A percentile compares a stretch with the other conserved stretches of the same genome.
Conservation (phyloP, 2,888 invertebrate species). For the Philereme transversata region DNA sequence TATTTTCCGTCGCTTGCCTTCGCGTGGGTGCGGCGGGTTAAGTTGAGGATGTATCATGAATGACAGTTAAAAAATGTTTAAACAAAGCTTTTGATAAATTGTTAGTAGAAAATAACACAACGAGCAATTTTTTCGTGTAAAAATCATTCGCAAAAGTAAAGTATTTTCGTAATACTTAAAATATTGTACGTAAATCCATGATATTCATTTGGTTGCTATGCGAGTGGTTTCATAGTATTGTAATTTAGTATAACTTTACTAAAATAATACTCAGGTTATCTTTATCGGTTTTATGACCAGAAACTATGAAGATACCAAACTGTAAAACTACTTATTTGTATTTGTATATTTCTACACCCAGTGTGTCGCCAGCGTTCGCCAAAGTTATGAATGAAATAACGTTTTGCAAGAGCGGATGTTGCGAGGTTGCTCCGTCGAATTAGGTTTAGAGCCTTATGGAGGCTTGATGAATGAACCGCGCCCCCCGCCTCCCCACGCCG, state of each 20-base stretch:
- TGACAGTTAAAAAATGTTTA: conserved; percentile 16
- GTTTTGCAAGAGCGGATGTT: conserved; percentile 84
- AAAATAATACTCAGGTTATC: no score
- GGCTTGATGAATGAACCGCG: conserved; percentile 79
- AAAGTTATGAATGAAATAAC: conserved; percentile 83
- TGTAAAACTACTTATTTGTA: background rate
- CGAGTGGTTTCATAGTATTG: no score
- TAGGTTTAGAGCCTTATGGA: conserved; percentile 83
- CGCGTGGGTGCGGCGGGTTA: conserved; percentile 73
- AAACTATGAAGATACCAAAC: no score
- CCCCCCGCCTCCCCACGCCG: conserved; percentile 30
- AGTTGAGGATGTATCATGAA: conserved; percentile 57
- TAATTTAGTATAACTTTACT: no score
- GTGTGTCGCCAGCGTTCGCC: conserved; percentile 60
- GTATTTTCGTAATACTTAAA: no score
- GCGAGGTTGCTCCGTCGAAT: conserved; percentile 81
- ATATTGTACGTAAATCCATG: no score
- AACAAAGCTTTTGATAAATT: background rate
- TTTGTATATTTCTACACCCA: conserved; percentile 36
- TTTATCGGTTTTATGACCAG: no score
- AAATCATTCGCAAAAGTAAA: no score
- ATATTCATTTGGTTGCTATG: no score
- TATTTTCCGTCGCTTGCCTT: conserved; percentile 72
- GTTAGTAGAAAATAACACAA: no score
- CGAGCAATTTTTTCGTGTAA: no score